Evolutionary conservation across 2,113 vertebrate species (phyloP).

Genomic region (Perccottus glenii): DNA sequence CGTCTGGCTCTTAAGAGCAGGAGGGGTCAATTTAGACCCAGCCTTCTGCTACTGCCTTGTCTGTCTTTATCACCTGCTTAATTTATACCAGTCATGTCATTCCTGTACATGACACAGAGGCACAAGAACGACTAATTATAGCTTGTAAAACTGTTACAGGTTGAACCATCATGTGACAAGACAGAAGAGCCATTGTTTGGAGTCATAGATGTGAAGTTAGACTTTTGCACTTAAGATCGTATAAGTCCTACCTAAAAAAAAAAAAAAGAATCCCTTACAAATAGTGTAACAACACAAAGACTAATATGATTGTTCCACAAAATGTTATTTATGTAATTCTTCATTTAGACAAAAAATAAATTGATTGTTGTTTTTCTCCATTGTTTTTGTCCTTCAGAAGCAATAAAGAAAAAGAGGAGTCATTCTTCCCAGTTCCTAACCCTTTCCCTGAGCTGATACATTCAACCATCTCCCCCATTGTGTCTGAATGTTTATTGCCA

Average conservation of each 20-base stretch:
- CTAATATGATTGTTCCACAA: no score
- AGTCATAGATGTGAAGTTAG: not conserved
- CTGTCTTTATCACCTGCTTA: conserved; percentile 28
- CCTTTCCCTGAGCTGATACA: conserved; percentile 87
- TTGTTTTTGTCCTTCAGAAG: conserved; percentile 60
- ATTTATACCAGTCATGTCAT: conserved; percentile 21
- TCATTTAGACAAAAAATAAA: not conserved
- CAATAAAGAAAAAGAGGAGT: conserved; percentile 78
- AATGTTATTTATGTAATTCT: no score
- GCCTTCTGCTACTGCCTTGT: conserved; percentile 9
- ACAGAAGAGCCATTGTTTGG: conserved; percentile 21
- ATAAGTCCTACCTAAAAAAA: not conserved
- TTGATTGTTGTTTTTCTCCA: not conserved
- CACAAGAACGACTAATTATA: conserved; percentile 10
- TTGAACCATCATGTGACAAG: not conserved
- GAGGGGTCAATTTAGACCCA: conserved; percentile 10
- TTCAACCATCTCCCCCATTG: conserved; percentile 80
- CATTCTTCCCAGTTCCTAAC: conserved; percentile 84
- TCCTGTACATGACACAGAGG: not conserved
- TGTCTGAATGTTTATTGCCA: conserved; percentile 86
- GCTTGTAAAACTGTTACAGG: conserved; percentile 11
- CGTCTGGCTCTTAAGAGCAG: conserved; percentile 23
- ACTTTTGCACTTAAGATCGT: not conserved
- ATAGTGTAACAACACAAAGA: no score
- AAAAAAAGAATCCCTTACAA: no score